Evolutionary conservation across 2,888 invertebrate species (phyloP).

Genomic region (Eudemis profundana): DNA sequence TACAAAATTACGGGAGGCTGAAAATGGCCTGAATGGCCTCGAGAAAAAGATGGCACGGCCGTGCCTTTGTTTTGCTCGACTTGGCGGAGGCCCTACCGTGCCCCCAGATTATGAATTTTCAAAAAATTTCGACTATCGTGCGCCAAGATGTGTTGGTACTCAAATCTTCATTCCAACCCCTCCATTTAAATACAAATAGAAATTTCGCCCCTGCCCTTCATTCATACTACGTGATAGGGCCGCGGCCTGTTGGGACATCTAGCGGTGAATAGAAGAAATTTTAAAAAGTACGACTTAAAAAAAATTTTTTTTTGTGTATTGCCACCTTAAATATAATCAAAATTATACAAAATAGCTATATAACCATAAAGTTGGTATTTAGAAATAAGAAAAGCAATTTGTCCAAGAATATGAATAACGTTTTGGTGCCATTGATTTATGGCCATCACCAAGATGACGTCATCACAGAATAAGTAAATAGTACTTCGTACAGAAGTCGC

Average conservation of each 20-base stretch:
- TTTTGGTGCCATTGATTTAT: conserved; percentile 6
- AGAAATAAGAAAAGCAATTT: no score
- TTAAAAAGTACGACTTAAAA: background rate
- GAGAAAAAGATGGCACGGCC: no score
- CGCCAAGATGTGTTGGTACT: no score
- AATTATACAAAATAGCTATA: no score
- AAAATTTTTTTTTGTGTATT: background rate
- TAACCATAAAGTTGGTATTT: background rate
- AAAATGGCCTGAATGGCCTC: no score
- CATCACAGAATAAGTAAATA: no score
- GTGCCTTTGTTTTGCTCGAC: no score
- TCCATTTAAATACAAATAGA: conserved; percentile 33
- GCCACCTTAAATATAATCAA: background rate
- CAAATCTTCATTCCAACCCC: conserved; percentile 15
- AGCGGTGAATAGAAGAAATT: conserved; percentile 31
- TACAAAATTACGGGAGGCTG: no score
- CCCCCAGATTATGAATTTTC: conserved; percentile 5
- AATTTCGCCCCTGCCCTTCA: conserved; percentile 12
- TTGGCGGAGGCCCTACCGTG: no score
- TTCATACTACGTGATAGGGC: background rate
- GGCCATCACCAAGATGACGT: no score
- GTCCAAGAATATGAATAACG: background rate
- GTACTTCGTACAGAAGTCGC: no score
- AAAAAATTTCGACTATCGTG: conserved; percentile 20
- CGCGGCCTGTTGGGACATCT: conserved; percentile 29